phyloP scores from a whole-genome alignment of 2,888 invertebrate species.

The Bellardia bayeri region DNA sequence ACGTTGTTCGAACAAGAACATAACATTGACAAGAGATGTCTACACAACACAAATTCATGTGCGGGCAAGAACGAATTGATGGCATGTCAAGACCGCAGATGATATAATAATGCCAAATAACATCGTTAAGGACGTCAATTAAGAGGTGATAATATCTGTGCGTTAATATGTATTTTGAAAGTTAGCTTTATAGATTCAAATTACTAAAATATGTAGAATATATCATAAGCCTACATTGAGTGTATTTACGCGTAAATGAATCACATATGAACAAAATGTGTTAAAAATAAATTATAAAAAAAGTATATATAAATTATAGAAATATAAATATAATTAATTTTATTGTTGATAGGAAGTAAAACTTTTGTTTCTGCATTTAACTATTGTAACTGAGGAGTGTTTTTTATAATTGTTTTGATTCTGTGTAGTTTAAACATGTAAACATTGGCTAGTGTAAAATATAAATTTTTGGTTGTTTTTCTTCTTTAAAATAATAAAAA shows the following conservation, averaged over 20 bases:
- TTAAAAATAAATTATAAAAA: constrained; percentile 7
- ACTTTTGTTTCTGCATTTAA: background rate
- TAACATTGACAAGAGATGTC: no score
- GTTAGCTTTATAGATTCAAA: background rate
- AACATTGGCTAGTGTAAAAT: constrained; percentile 27
- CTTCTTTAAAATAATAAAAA: background rate
- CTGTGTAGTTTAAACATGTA: constrained; percentile 4
- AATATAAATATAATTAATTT: background rate
- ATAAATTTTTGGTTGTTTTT: background rate
- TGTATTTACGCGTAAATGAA: constrained; percentile 36
- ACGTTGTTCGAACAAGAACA: no score
- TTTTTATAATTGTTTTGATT: background rate
- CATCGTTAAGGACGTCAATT: no score
- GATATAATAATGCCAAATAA: no score
- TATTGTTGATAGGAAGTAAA: background rate
- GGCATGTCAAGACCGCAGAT: no score
- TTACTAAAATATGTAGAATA: background rate
- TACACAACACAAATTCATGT: no score
- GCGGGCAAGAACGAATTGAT: no score
- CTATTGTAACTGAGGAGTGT: background rate
- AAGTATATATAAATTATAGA: background rate
- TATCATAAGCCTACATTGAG: background rate
- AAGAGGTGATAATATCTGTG: no score
- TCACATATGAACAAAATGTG: background rate
- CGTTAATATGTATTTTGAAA: background rate